Conservation (phyloP, 2,888 invertebrate species). For the Parnassius smintheus region DNA sequence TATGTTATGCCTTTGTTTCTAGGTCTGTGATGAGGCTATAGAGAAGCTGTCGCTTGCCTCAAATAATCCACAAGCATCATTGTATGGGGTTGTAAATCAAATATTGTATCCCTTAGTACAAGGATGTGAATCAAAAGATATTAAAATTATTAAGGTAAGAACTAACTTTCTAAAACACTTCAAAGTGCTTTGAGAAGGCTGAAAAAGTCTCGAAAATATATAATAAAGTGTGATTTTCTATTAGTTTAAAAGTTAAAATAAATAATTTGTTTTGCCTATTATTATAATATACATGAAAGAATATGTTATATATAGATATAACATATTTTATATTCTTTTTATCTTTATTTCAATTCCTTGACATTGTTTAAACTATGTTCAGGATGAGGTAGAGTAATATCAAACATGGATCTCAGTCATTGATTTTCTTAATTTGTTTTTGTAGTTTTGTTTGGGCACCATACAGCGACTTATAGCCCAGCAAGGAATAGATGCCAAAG, state of each 20-base stretch:
- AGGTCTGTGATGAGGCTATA: slow-evolving; percentile 98
- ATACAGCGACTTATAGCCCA: slow-evolving; percentile 97
- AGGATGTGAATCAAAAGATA: slow-evolving; percentile 98
- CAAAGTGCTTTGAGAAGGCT: too few species aligned
- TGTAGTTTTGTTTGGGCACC: slow-evolving; percentile 93
- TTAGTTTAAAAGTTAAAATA: too few species aligned
- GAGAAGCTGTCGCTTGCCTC: slow-evolving; percentile 91
- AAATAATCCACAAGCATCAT: slow-evolving; percentile 88
- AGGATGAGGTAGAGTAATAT: too few species aligned
- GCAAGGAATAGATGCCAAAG: slow-evolving; percentile 94
- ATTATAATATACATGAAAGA: too few species aligned
- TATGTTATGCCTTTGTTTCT: slow-evolving; percentile 36
- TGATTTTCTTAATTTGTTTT: slow-evolving; percentile 29
- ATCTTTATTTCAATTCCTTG: too few species aligned
- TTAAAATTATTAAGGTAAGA: slow-evolving; percentile 93
- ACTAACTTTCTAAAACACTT: neutral
- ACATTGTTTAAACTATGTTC: too few species aligned
- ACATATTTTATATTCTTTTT: too few species aligned
- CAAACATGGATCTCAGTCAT: too few species aligned
- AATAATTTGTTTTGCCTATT: too few species aligned
- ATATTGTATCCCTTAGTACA: slow-evolving; percentile 97
- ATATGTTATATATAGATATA: too few species aligned
- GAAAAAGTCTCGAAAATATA: too few species aligned
- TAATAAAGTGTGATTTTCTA: too few species aligned
- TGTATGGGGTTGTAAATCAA: slow-evolving; percentile 95